phyloP scores from a whole-genome alignment of 2,888 invertebrate species.

The Dendrolimus houi region DNA sequence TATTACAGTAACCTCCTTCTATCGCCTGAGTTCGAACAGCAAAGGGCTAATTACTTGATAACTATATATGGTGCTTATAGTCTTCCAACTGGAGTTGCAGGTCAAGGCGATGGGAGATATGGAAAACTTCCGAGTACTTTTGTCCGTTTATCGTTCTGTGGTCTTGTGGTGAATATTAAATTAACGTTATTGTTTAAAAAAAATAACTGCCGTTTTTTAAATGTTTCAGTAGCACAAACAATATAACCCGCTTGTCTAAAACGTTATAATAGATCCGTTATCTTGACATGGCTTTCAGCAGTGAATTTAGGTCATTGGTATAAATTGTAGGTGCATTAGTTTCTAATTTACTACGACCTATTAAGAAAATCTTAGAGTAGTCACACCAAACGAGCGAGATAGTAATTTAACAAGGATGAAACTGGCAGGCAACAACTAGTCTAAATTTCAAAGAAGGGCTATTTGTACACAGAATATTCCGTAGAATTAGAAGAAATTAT shows the following conservation, averaged over 20 bases:
- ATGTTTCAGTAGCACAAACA: too few species aligned
- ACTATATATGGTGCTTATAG: slow-evolving; percentile 72
- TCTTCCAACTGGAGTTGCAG: slow-evolving; percentile 29
- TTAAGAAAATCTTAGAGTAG: too few species aligned
- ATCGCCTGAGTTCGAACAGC: slow-evolving; percentile 74
- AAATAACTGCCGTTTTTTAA: too few species aligned
- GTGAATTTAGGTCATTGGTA: too few species aligned
- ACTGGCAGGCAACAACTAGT: neutral
- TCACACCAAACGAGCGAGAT: too few species aligned
- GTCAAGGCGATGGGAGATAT: slow-evolving; percentile 25
- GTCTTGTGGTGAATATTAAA: slow-evolving; percentile 39
- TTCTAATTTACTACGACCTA: too few species aligned
- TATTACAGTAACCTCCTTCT: slow-evolving; percentile 79
- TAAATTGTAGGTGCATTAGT: too few species aligned
- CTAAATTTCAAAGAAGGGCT: neutral
- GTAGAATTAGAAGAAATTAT: slow-evolving; percentile 1
- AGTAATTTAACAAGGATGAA: too few species aligned
- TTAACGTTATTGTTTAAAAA: too few species aligned
- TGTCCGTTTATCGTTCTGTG: slow-evolving; percentile 48
- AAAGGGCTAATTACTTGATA: slow-evolving; percentile 72
- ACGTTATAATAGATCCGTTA: too few species aligned
- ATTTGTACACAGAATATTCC: neutral
- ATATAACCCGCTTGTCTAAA: too few species aligned
- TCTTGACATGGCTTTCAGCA: too few species aligned
- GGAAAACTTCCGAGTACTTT: slow-evolving; percentile 45